Base-by-base conservation (phyloP, 2,888 invertebrate genomes). In the Carterocephalus palaemon region DNA sequence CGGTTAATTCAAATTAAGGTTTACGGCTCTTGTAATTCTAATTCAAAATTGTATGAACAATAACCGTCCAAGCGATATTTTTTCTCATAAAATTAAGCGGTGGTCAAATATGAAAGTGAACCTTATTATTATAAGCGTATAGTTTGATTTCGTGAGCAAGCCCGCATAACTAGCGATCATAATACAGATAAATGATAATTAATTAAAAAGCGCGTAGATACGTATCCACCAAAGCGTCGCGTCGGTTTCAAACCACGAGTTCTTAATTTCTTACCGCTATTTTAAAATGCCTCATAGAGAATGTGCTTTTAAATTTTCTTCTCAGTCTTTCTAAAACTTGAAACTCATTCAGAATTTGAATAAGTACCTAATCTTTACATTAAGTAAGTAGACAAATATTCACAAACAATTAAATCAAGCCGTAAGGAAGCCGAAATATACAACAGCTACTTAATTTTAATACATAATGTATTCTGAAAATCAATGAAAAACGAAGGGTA, bases 161-260 rank as follows among this genome's bases (percentile, higher is more conserved):
- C 41, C 22, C 46, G 38, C 47, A 42, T 32, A 33, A 33, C 49
- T 48, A 48, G 51, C 54, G 57, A 59, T 60, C 59, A 52, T 59
- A 56, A 58, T 52, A 61, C 55, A 56, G 54, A 73, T 71, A 73
- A 67, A 71, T 72, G 74, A 74, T 82, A 81, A 81, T 81, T 83
- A 82, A 82, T 80, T 83, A 75, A 78, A 74, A 75, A 78, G 73
- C 73, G 72, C 72, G 69, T n/a, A n/a, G n/a, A n/a, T n/a, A n/a
- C n/a, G n/a, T 74, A 75, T 71, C 66, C 67, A 74, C 65, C 71
- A 74, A 73, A 76, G 75, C 73, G 70, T 59, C 60, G 75, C 73
- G 70, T 59, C 60, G 59, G 53, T 58, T 80, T 76, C 76, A 80
- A 83, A 81, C 75, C 70, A 60, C 65, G 69, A 9, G 79, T 72